These are phyloP conservation scores for Torymus texanus DNA, from an alignment of 2,888 invertebrate species.

Conservation along the genomic window DNA sequence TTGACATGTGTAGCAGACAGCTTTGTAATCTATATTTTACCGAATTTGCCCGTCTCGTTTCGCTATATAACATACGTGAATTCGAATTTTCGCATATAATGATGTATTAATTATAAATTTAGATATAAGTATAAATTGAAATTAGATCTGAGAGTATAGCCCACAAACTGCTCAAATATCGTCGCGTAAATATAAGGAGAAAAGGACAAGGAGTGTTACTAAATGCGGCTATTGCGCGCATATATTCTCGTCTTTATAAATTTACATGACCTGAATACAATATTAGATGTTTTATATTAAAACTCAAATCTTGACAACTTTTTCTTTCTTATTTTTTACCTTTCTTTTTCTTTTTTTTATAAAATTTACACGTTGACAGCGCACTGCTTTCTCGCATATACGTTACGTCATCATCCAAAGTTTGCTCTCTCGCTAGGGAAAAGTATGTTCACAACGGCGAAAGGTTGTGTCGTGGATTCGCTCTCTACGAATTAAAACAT, in stretches of 20 bases:
- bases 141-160: neutral
- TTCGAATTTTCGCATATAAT: neutral
- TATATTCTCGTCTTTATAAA: conserved; percentile 37
- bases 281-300: conserved; percentile 21
- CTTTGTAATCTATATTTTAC: conserved; percentile 34
- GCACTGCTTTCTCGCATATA: too few species aligned
- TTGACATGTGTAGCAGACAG: conserved; percentile 24
- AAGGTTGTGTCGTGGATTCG: too few species aligned
- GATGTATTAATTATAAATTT: conserved; percentile 26
- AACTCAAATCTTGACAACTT: neutral
- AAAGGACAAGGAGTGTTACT: neutral
- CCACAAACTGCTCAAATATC: neutral
- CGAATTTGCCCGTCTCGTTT: neutral
- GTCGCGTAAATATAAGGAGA: neutral
- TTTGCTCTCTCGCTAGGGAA: too few species aligned
- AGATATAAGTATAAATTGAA: neutral
- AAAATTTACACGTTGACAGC: neutral
- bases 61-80: neutral
- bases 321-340: too few species aligned
- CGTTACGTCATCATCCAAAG: too few species aligned
- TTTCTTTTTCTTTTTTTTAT: neutral
- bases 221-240: conserved; percentile 17
- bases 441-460: too few species aligned
- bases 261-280: conserved; percentile 38
- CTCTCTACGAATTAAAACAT: neutral